These are phyloP conservation scores for Gavia stellata DNA, from an alignment of 2,113 vertebrate genomes.

Conservation along the genomic window DNA sequence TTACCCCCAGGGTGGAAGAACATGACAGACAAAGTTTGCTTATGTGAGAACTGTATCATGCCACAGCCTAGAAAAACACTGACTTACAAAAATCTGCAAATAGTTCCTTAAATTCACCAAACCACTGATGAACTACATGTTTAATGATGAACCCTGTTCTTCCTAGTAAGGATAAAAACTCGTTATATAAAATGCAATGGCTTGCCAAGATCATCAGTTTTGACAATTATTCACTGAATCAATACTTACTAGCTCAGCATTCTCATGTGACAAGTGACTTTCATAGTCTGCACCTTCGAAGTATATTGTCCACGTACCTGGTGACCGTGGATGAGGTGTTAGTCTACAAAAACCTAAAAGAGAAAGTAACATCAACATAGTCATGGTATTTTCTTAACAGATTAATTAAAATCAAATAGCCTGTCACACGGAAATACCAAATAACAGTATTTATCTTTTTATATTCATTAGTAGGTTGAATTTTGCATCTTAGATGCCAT, in stretches of 20 bases:
- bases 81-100: not conserved
- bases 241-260: conserved; percentile 82
- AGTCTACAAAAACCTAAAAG: conserved; percentile 88
- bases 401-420: not conserved
- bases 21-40: not conserved
- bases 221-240: not conserved
- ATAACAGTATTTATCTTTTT: not conserved
- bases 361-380: not conserved
- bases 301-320: conserved; percentile 93
- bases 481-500: not conserved
- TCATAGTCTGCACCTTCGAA: conserved; percentile 95
- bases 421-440: not conserved
- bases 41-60: not conserved
- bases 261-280: conserved; percentile 85
- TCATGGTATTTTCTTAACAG: not conserved
- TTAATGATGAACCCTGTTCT: not conserved
- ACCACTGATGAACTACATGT: not conserved
- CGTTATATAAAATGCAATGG: not conserved
- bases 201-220: not conserved
- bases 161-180: not conserved
- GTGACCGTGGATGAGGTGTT: conserved; percentile 84
- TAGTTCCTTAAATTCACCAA: not conserved
- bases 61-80: not conserved
- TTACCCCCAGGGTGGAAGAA: not conserved
- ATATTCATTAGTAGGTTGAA: not conserved